phyloP scores from a whole-genome alignment of 2,888 invertebrate species.

The Ditula angustiorana region DNA sequence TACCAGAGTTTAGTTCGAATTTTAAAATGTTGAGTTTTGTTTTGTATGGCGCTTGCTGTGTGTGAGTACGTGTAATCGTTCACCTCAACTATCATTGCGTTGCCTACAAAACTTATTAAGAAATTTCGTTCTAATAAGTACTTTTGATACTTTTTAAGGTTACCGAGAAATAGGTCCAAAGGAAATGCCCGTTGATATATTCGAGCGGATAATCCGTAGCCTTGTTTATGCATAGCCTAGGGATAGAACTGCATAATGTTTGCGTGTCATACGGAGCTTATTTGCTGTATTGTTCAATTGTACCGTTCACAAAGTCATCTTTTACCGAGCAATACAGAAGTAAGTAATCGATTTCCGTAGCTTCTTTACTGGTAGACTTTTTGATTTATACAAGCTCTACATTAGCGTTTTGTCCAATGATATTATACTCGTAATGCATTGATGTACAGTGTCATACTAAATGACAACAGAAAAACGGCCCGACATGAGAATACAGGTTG shows the following conservation, averaged over 20 bases:
- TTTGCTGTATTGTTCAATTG: slow-evolving; percentile 62
- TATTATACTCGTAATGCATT: too few species aligned
- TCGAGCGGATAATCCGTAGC: slow-evolving; percentile 29
- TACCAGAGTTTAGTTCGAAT: too few species aligned
- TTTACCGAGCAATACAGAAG: background rate
- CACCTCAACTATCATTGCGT: too few species aligned
- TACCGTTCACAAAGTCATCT: slow-evolving; percentile 53
- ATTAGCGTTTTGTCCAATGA: background rate
- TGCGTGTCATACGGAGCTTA: slow-evolving; percentile 67
- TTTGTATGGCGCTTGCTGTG: too few species aligned
- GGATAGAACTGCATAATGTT: slow-evolving; percentile 56
- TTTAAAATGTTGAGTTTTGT: too few species aligned
- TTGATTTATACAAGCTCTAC: background rate
- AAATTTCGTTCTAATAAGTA: too few species aligned
- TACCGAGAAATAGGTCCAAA: slow-evolving; percentile 1
- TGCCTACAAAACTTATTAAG: too few species aligned
- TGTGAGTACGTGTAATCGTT: too few species aligned
- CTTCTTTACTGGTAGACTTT: background rate
- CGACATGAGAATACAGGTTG: too few species aligned
- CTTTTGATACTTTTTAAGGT: background rate
- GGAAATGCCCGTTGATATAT: slow-evolving; percentile 11
- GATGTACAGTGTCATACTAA: too few species aligned
- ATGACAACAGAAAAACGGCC: too few species aligned
- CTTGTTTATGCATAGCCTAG: slow-evolving; percentile 40
- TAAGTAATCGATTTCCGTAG: background rate